Percentiles rank a stretch among this genome's conserved stretches.
phyloP scores from a whole-genome alignment of 2,113 vertebrate species.

The Pelecanus crispus region DNA sequence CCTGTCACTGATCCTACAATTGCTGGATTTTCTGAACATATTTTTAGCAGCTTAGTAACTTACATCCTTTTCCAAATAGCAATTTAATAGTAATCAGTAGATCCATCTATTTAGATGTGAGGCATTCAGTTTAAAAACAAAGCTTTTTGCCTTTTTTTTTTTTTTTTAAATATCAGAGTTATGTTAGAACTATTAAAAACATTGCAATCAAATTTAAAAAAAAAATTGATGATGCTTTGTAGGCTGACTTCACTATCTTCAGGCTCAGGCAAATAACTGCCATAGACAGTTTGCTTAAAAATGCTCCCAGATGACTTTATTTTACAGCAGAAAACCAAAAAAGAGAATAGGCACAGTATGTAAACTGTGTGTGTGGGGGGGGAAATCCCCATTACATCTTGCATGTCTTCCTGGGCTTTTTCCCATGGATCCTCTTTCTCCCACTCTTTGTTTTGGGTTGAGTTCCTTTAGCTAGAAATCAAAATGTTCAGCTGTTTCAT shows the following conservation, averaged over 20 bases:
- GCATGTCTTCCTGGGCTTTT: neutral
- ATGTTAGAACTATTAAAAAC: neutral
- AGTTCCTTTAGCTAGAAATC: neutral
- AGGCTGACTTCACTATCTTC: neutral
- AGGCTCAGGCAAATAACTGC: neutral
- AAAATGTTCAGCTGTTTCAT: neutral
- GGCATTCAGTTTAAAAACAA: neutral
- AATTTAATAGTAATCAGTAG: neutral
- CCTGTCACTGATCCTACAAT: slow-evolving; percentile 4
- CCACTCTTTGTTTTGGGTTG: neutral
- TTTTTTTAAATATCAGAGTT: neutral
- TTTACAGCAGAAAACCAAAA: neutral
- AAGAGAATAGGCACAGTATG: neutral
- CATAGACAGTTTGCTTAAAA: neutral
- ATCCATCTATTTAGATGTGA: neutral
- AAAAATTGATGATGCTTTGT: neutral
- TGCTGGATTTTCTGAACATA: slow-evolving; percentile 38
- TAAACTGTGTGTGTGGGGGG: neutral
- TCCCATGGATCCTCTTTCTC: neutral
- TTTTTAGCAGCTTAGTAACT: slow-evolving; percentile 6
- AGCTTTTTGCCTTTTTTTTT: too few relatives aligned
- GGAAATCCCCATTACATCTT: neutral
- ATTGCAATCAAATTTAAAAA: neutral
- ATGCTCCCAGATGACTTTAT: neutral
- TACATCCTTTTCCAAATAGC: neutral